A percentile compares a stretch with the other conserved stretches of the same genome.
phyloP scores from a whole-genome alignment of 1,140 invertebrate genomes.

The Sycophaga agraensis region DNA sequence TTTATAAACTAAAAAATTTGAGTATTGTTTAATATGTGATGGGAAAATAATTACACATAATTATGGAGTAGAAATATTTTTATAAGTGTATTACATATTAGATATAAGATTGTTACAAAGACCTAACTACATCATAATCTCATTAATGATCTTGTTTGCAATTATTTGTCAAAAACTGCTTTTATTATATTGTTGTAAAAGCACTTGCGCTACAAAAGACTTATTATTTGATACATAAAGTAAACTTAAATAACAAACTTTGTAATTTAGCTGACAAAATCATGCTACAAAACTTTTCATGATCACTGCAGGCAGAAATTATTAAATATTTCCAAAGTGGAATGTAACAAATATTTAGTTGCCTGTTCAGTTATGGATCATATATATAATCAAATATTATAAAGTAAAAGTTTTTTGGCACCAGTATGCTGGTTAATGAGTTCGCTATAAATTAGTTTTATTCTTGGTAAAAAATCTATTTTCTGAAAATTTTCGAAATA shows the following conservation, averaged over 20 bases:
- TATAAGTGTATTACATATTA: slow-evolving; percentile 56
- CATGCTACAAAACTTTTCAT: not conserved
- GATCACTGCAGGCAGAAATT: slow-evolving; percentile 2
- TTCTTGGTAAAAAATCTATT: not conserved
- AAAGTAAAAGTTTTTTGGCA: no score
- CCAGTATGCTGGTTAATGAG: no score
- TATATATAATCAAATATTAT: no score
- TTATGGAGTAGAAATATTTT: slow-evolving; percentile 53
- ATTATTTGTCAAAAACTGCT: slow-evolving; percentile 23
- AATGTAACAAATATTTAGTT: slow-evolving; percentile 10
- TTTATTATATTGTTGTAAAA: slow-evolving; percentile 21
- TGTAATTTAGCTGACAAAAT: slow-evolving; percentile 14
- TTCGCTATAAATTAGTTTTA: not conserved
- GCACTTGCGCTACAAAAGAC: slow-evolving; percentile 26
- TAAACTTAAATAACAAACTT: slow-evolving; percentile 15
- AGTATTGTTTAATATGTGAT: not conserved
- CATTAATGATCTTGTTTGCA: slow-evolving; percentile 33
- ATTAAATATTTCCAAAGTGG: slow-evolving; percentile 11
- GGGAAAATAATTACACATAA: slow-evolving; percentile 31
- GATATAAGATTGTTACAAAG: slow-evolving; percentile 57
- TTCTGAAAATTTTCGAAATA: not conserved
- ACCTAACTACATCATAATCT: slow-evolving; percentile 53
- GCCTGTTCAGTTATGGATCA: not conserved
- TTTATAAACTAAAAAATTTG: no score
- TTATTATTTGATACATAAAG: slow-evolving; percentile 13